Base-by-base conservation (phyloP, 1,140 invertebrate species). In the Pseudomyrmex pallidus region DNA sequence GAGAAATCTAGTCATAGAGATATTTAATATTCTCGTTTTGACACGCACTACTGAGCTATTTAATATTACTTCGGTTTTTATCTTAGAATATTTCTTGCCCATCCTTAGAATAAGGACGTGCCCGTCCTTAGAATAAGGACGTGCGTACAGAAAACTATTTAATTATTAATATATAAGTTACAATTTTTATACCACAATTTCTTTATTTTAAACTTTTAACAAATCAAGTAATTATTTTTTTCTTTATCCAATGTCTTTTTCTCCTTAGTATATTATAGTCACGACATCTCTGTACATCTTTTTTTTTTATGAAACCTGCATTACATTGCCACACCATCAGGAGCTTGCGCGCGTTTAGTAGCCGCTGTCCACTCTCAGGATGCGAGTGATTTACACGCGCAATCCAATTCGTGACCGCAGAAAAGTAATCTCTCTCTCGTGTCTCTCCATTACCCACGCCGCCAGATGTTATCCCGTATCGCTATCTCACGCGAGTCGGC, bases 401-500 rank as follows among this genome's bases (percentile, higher is more conserved):
- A 54, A 66, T 77, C 74, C 48, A 48, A 77, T 67, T 77, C 48
- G 62, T 67, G 62, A 56, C 25, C 63, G 62, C 62, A 54, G 74
- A 56, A 67, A 77, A 77, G 62, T 77, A 67, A 77, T 80, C 46
- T 70, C 15, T 80, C 56, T 80, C 56, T 59, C 44, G 20, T 35
- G 74, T 78, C 64, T 78, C 35, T 70, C 13, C 20, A 78, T 78
- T 72, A 80, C 44, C 44, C 25, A 35, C 66, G 54, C 66, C 66
- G 52, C 64, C 35, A 57, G 54, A 80, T 59, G 66, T 61, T 62
- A 80, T 57, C 52, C 76, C 17, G 62, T 46, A 57, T 78, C 74
- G 48, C 64, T 9, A 8, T 68, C 61, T 85, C 72, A 68, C 82
- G 63, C 82, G 50, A 85, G 59, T 74, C 46, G 61, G 13, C 70